Conservation (phyloP, 1,140 invertebrate genomes). For the Druon quercuslanigerum region DNA sequence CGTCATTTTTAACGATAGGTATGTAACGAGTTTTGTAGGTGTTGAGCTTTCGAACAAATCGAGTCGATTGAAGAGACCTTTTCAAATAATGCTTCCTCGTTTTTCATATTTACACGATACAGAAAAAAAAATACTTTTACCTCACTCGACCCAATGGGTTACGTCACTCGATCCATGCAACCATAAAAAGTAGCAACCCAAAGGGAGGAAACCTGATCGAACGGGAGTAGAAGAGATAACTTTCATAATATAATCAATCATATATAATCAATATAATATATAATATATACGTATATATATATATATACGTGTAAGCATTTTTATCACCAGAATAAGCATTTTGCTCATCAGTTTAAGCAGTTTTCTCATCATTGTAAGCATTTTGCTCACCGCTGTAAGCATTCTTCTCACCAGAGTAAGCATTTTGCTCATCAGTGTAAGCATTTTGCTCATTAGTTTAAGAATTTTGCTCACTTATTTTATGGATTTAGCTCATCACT, state of each 20-base stretch:
- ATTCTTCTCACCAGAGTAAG: no score
- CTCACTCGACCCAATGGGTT: not conserved
- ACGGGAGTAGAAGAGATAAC: not conserved
- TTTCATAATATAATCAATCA: not conserved
- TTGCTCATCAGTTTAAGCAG: no score
- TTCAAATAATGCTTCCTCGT: not conserved
- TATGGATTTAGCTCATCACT: no score
- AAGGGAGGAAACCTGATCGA: constrained; percentile 4
- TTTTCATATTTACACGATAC: not conserved
- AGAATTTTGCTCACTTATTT: no score
- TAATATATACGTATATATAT: no score
- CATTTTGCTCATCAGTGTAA: no score
- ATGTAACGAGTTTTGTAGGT: not conserved
- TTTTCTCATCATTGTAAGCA: no score
- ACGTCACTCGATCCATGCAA: not conserved
- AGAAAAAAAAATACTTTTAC: not conserved
- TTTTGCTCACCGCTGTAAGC: no score
- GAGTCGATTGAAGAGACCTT: not conserved
- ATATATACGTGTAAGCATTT: no score
- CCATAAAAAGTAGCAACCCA: not conserved
- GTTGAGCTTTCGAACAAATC: not conserved
- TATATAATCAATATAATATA: no score
- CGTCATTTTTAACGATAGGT: not conserved
- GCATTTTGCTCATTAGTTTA: no score
- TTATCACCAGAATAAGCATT: no score